phyloP scores from a whole-genome alignment of 2,888 invertebrate genomes.

The Nephrotoma flavescens region DNA sequence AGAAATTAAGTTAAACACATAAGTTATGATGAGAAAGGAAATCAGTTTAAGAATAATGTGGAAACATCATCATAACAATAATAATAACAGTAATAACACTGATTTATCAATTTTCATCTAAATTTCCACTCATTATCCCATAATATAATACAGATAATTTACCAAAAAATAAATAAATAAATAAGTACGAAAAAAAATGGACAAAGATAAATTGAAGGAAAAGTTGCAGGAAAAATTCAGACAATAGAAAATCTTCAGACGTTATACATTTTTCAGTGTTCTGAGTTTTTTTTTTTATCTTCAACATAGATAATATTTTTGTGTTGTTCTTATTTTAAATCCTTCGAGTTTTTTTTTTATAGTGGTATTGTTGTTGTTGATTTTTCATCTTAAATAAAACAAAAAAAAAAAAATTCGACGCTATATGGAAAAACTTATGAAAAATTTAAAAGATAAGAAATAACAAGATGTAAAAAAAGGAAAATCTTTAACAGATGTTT shows the following conservation, averaged over 20 bases:
- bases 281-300: background rate
- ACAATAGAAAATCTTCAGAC: background rate
- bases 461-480: background rate
- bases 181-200: background rate
- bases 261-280: background rate
- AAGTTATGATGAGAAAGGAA: background rate
- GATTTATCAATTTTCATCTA: background rate
- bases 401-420: background rate
- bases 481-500: background rate
- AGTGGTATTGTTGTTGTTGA: background rate
- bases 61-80: background rate
- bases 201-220: background rate
- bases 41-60: background rate
- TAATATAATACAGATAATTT: background rate
- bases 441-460: background rate
- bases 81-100: background rate
- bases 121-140: background rate
- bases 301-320: background rate
- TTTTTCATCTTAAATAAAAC: background rate
- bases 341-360: background rate
- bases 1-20: background rate
- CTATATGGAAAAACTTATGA: background rate
- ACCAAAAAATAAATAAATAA: background rate
- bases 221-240: background rate
- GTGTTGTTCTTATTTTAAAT: background rate